Evolutionary conservation across 2,113 vertebrate genomes (phyloP).

Genomic region (Artemisiospiza belli): DNA sequence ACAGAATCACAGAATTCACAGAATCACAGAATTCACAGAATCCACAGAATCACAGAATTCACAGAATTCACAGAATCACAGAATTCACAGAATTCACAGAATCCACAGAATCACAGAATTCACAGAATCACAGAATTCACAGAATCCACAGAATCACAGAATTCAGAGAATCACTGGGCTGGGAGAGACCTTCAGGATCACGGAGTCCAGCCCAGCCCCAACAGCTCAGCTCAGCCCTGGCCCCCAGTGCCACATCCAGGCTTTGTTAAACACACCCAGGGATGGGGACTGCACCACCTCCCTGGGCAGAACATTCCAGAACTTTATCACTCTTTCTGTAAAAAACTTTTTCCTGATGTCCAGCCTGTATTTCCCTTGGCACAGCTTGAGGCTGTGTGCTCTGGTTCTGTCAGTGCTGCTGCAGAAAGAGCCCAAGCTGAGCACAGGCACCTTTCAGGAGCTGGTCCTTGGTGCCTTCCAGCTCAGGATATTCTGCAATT

Average conservation of each 20-base stretch:
- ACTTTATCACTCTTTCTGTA: rapidly evolving
- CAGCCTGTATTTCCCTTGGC: background rate
- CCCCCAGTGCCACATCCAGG: background rate
- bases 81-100: background rate
- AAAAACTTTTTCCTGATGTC: background rate
- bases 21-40: background rate
- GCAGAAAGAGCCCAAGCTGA: background rate
- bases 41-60: no score
- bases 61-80: background rate
- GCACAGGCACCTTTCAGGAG: background rate
- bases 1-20: background rate
- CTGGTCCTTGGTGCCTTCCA: background rate
- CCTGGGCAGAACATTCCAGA: background rate
- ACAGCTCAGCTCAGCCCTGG: background rate
- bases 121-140: background rate
- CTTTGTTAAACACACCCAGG: background rate
- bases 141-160: background rate
- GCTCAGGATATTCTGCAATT: background rate
- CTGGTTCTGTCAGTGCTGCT: background rate
- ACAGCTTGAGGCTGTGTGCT: background rate
- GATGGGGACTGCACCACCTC: background rate
- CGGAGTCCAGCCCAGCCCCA: background rate
- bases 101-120: background rate
- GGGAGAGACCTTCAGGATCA: background rate
- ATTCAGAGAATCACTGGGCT: background rate